Evolutionary conservation across 2,888 invertebrate species (phyloP).

Genomic region (Muscina levida): DNA sequence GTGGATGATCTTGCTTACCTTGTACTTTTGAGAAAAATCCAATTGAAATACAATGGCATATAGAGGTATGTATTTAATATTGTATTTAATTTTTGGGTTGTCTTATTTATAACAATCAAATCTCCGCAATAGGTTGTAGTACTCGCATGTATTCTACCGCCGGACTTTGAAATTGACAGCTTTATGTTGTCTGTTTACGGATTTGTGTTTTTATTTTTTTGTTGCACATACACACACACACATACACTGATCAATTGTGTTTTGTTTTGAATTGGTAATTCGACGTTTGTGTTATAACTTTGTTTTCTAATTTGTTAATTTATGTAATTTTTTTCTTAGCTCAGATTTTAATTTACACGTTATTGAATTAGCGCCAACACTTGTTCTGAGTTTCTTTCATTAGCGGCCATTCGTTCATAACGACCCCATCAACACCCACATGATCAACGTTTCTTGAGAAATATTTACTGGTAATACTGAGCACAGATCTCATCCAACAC

Average conservation of each 20-base stretch:
- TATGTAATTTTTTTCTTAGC: conserved; percentile 23
- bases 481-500: conserved; percentile 21
- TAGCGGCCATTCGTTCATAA: conserved; percentile 34
- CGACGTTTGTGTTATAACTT: no score
- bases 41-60: not conserved
- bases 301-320: no score
- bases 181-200: conserved; percentile 2
- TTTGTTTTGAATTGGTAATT: no score
- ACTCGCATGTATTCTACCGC: not conserved
- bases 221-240: no score
- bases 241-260: no score
- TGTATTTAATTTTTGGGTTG: no score
- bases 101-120: no score
- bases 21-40: conserved; percentile 3
- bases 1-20: no score
- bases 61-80: no score
- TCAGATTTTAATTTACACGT: not conserved
- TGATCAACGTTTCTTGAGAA: conserved; percentile 10
- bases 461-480: conserved; percentile 15
- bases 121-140: no score
- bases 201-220: no score
- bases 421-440: conserved; percentile 12
- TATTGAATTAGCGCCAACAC: not conserved
- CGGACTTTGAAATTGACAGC: not conserved
- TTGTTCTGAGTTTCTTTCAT: conserved; percentile 27